Percentiles rank a stretch among this genome's conserved stretches.
Evolutionary conservation across 2,888 invertebrate species (phyloP).

Genomic region (Athalia circularis): DNA sequence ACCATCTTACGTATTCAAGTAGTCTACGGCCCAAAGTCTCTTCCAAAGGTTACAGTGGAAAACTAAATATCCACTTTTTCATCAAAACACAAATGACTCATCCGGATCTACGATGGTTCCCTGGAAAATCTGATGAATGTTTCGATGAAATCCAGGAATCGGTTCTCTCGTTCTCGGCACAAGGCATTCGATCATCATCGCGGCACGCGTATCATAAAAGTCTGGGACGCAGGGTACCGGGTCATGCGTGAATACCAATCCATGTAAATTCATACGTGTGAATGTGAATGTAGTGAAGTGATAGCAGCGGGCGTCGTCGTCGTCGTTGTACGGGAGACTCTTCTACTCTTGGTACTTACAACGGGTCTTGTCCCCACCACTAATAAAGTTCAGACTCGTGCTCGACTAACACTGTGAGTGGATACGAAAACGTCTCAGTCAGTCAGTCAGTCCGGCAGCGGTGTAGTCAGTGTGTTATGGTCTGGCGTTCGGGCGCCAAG

Average conservation of each 20-base stretch:
- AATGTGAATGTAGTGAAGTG: conserved; percentile 15
- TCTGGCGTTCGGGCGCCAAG: conserved; percentile 32
- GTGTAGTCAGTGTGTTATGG: conserved; percentile 40
- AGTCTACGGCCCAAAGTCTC: too few species aligned
- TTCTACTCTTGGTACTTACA: conserved; percentile 7
- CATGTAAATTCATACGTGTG: not conserved
- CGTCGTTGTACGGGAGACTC: conserved; percentile 3
- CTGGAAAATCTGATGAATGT: too few species aligned
- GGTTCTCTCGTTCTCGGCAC: not conserved
- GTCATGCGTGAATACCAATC: conserved; percentile 5
- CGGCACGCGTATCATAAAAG: too few species aligned
- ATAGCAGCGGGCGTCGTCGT: conserved; percentile 15
- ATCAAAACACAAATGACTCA: too few species aligned
- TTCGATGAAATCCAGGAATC: not conserved
- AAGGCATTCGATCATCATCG: not conserved
- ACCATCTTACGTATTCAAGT: too few species aligned
- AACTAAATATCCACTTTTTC: too few species aligned
- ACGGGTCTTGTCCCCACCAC: conserved; percentile 24
- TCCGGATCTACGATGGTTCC: too few species aligned
- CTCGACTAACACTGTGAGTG: not conserved
- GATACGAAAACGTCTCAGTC: conserved; percentile 31
- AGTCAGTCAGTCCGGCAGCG: not conserved
- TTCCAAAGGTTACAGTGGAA: too few species aligned
- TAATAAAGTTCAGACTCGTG: not conserved
- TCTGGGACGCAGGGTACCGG: conserved; percentile 15